These are phyloP conservation scores for Drosophila leonis DNA, from an alignment of 2,888 invertebrate species.

Conservation along the genomic window DNA sequence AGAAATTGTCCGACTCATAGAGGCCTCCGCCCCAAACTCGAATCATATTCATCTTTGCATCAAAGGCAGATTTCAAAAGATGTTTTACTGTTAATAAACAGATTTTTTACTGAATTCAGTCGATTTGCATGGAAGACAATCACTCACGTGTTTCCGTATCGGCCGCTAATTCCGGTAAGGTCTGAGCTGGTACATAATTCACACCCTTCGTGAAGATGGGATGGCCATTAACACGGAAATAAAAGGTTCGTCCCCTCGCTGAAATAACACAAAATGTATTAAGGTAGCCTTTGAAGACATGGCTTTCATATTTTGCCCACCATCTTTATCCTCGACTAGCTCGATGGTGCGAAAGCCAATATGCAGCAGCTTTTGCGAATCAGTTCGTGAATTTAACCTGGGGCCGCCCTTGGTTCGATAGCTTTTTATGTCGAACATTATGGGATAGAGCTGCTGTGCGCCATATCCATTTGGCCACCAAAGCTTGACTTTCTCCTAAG, in stretches of 20 bases:
- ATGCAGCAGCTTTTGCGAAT: constrained; percentile 86
- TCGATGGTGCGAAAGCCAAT: constrained; percentile 95
- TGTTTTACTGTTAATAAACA: constrained; percentile 86
- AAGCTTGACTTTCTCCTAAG: constrained; percentile 86
- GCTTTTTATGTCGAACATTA: constrained; percentile 86
- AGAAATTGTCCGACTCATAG: constrained; percentile 96
- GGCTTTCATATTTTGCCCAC: constrained; percentile 13
- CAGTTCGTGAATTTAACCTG: constrained; percentile 63
- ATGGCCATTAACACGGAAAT: constrained; percentile 93
- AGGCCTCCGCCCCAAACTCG: constrained; percentile 99
- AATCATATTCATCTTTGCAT: constrained; percentile 95
- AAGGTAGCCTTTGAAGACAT: not conserved
- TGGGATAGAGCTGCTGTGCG: constrained; percentile 90
- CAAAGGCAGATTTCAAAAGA: constrained; percentile 90
- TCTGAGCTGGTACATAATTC: constrained; percentile 95
- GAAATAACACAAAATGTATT: constrained; percentile 31
- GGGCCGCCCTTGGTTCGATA: constrained; percentile 59
- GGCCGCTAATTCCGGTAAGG: constrained; percentile 91
- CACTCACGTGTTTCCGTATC: constrained; percentile 73
- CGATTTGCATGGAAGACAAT: not conserved
- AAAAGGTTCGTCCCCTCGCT: constrained; percentile 91
- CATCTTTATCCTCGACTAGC: constrained; percentile 90
- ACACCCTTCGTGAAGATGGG: constrained; percentile 97
- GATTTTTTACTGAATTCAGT: not conserved
- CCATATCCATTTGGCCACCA: constrained; percentile 99